phyloP scores from a whole-genome alignment of 2,888 invertebrate species.

The Amphipyra tragopoginis region DNA sequence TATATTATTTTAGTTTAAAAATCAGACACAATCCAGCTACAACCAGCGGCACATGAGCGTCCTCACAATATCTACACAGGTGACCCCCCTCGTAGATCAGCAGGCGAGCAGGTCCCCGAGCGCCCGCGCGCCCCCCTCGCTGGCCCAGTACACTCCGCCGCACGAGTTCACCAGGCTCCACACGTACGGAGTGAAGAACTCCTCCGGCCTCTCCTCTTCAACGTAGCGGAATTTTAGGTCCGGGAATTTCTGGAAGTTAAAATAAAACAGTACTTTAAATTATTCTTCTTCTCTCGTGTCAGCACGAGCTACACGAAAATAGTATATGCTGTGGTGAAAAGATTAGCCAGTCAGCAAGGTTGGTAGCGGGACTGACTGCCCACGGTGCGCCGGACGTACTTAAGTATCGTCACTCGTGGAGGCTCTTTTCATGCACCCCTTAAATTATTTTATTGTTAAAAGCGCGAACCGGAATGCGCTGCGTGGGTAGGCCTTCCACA shows the following conservation, averaged over 20 bases:
- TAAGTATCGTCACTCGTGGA: too few relatives aligned
- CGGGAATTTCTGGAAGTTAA: slow-evolving; percentile 96
- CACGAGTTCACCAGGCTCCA: slow-evolving; percentile 96
- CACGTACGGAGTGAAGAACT: slow-evolving; percentile 99
- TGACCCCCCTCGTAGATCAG: slow-evolving; percentile 58
- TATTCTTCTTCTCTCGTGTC: too few relatives aligned
- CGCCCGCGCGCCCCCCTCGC: slow-evolving; percentile 81
- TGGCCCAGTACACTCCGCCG: slow-evolving; percentile 87
- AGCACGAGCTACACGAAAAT: too few relatives aligned
- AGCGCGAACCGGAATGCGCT: too few relatives aligned
- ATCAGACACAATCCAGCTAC: not conserved
- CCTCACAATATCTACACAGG: slow-evolving; percentile 5
- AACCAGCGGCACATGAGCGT: slow-evolving; percentile 18
- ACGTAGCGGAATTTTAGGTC: slow-evolving; percentile 99
- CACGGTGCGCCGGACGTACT: too few relatives aligned
- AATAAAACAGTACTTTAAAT: not conserved
- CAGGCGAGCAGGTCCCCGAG: slow-evolving; percentile 75
- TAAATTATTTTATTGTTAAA: too few relatives aligned
- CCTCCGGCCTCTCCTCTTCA: slow-evolving; percentile 99
- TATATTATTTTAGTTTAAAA: not conserved
- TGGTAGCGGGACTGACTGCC: too few relatives aligned
- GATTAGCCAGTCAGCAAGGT: too few relatives aligned
- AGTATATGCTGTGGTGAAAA: too few relatives aligned
- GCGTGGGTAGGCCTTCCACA: too few relatives aligned
- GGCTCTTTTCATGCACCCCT: too few relatives aligned